Evolutionary conservation across 1,140 invertebrate genomes (phyloP), one percentile per base, ranked within the genome.

Genomic region (Apocrypta bakeri): DNA sequence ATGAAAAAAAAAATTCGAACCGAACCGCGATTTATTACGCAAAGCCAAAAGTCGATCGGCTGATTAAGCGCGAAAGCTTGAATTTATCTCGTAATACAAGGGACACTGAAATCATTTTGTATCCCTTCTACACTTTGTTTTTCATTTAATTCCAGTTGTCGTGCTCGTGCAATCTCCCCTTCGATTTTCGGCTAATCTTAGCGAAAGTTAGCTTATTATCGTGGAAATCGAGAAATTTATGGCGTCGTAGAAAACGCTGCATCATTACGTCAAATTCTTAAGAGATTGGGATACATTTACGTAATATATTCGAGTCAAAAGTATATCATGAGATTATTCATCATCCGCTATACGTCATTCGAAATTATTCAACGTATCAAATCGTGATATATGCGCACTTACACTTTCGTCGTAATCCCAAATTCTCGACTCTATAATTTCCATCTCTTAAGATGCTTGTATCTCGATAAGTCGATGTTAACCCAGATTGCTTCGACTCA

Each of bases 1-100:
- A 29, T 24, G 42, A 24, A 29, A 40, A 29, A 24, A 29, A 40
- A 66, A 31, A 73, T 80, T 80, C 40, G 14, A 42, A 56, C 17
- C 48, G 7, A 17, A 56, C n/a, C 12, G 12, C 69, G 69, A 79
- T 79, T 79, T 72, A 79, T 79, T 72, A 37, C 61, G 31, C 68
- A 61, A 33, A 71, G 63, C 48, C 21, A 2, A 56, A 0, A n/a
- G 7, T 14, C 48, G 48, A 4, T n/a, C n/a, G 42, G 42, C 42
- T 56, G 78, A 79, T 79, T 72, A 79, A 79, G 37, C 6, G 40
- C 64, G 76, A 37, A 2, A 8, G 12, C n/a, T 42, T 24, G 24
- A 78, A 37, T 78, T 75, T 79, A 69, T 79, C 76, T 40, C 56
- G 66, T 79, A 69, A 48, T 69, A 48, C n/a, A 68, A 31, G 48